Evolutionary conservation across 2,113 vertebrate genomes (phyloP), one percentile per base, ranked within the genome.

Genomic region (Triplophysa tibetana): DNA sequence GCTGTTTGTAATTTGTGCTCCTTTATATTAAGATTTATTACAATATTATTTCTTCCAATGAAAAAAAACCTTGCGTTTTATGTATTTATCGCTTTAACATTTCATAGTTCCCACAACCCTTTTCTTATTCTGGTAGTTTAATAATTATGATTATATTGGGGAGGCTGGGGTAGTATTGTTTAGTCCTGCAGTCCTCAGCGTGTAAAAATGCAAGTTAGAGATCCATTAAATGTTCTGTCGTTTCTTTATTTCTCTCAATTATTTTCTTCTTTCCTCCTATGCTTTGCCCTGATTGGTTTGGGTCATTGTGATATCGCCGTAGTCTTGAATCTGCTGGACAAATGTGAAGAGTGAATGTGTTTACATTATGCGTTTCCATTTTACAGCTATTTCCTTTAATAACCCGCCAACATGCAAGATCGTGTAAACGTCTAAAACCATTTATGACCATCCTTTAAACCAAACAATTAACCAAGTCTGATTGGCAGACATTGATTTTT

Each of bases 1-100:
- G 16, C 6, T 14, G 4, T 9, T 8, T 21, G 8, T 8, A 21
- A 43, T 13, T 10, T 78, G 33, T 38, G 11, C 7, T 54, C 33
- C n/a, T n/a, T 23, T 26, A 17, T 9, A 24, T 67, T 17, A 26
- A 26, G 58, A 41, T 29, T 60, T 8, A 33, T 60, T 38, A 33
- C 29, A 5, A 33, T 33, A 21, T 45, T 23, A 69, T 70, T 11
- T 24, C 33, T 69, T 26, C 29, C 29, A 8, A 38, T 29, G 68
- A 48, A 10, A 8, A 61, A 50, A 62, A 0, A 58, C 67, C 67
- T 61, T 67, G 16, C 10, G 11, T 2, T 2, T 11, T 45, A 2
- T 62, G 23, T 69, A 52, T 76, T 75, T 14, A 69, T 62, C 79
- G 82, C 3, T 7, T 7, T 38, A 29, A 16, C 48, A 8, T 41